Conservation (phyloP, 2,797 vertebrate species). For the Premnoplex brunnescens region DNA sequence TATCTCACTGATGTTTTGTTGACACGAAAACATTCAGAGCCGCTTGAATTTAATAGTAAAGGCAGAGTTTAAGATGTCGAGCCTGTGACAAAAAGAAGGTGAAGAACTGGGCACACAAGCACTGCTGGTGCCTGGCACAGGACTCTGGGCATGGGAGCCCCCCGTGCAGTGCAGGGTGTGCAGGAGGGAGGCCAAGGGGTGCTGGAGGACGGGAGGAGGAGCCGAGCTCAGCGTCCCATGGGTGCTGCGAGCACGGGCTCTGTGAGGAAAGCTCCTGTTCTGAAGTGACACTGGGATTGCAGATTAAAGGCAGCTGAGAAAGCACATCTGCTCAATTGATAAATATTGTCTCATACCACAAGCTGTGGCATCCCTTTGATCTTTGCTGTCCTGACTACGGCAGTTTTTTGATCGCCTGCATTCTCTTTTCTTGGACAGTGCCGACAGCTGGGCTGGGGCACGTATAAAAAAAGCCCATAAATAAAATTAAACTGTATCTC, state of each 20-base stretch:
- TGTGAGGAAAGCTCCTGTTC: neutral
- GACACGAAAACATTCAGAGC: neutral
- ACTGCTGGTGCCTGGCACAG: neutral
- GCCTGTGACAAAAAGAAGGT: neutral
- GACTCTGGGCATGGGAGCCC: fast-evolving
- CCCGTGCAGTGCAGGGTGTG: fast-evolving
- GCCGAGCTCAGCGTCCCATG: neutral
- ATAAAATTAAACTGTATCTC: constrained; percentile 39
- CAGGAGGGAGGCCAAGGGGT: neutral
- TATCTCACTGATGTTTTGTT: neutral
- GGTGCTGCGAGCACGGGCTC: neutral
- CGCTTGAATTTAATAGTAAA: neutral
- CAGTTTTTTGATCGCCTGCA: constrained; percentile 14
- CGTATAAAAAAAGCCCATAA: neutral
- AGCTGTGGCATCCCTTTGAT: constrained; percentile 53
- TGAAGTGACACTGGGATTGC: neutral
- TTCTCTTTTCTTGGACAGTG: constrained; percentile 21
- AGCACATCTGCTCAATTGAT: constrained; percentile 35
- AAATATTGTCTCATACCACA: constrained; percentile 49
- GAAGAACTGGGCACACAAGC: neutral
- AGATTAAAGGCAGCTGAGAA: constrained; percentile 39
- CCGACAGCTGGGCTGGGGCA: constrained; percentile 22
- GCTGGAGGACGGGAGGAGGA: neutral
- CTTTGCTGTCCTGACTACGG: neutral
- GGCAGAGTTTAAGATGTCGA: neutral